These are phyloP conservation scores for Helleia helle DNA, from an alignment of 2,888 invertebrate species.

Conservation along the genomic window DNA sequence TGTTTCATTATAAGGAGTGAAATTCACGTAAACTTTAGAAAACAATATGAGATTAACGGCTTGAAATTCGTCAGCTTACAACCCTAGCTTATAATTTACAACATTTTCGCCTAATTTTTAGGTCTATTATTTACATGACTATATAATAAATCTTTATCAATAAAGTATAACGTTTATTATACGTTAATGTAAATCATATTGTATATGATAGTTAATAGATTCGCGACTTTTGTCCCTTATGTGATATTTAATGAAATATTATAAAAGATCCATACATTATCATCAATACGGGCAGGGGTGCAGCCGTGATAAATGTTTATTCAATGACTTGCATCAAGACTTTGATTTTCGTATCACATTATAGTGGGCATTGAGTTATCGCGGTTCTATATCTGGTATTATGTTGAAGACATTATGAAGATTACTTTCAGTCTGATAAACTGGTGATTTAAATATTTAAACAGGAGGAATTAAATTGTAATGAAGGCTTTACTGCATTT, in stretches of 20 bases:
- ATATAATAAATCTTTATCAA: too few species aligned
- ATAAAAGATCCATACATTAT: constrained; percentile 49
- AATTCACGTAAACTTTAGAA: too few species aligned
- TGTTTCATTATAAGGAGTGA: too few species aligned
- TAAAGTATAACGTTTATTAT: not conserved
- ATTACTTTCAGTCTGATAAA: too few species aligned
- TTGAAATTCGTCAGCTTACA: too few species aligned
- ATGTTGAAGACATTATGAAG: constrained; percentile 6
- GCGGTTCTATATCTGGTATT: constrained; percentile 8
- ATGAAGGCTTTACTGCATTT: too few species aligned
- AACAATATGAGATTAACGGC: too few species aligned
- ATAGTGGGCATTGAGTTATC: constrained; percentile 6
- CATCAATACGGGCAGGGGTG: constrained; percentile 52
- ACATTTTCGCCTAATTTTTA: too few species aligned
- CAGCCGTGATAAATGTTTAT: constrained; percentile 61
- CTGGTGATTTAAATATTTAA: too few species aligned
- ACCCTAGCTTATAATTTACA: too few species aligned
- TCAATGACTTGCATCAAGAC: constrained; percentile 54
- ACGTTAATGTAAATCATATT: not conserved
- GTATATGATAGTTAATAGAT: not conserved
- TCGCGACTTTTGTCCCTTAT: constrained; percentile 36
- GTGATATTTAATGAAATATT: constrained; percentile 70
- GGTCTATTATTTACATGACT: too few species aligned
- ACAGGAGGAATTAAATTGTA: too few species aligned
- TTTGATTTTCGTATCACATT: constrained; percentile 21